Evolutionary conservation across 2,888 invertebrate genomes (phyloP), one percentile per base, ranked within the genome.

Genomic region (Drosophila anomalata): DNA sequence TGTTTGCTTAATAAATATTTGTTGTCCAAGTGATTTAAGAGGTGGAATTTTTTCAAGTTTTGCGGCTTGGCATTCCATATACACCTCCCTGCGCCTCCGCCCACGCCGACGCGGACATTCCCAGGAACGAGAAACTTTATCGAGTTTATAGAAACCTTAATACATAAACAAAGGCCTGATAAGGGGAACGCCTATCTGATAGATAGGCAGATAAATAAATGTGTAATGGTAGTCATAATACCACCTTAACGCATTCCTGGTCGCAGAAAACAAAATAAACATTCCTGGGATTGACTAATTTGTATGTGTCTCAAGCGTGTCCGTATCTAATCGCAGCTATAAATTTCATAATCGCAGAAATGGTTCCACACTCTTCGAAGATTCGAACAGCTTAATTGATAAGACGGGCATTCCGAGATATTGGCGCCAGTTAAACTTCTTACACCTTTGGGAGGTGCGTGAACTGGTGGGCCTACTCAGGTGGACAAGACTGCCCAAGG

Each of bases 161-260:
- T 36, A 44, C 53, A 33, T 46, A 63, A 65, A 53, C 63, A 63
- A 63, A 65, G 63, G 53, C 53, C 44, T n/a, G 53, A 53, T 65
- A 63, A 53, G 52, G 24, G 24, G 51, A 36, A 22, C 12, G 26
- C 29, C 65, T 53, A 63, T 63, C 44, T 17, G 65, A 47, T 63
- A 65, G 65, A 63, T 14, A 12, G 50, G 14, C 12, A 65, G 53
- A 72, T 68, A 80, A 73, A 52, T 73, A 65, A 65, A 57, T 61
- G 36, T 83, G 76, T 86, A 76, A 85, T 79, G 77, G 77, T 50
- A 39, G 66, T 58, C 55, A 66, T 79, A 85, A 75, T 62, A 53
- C 51, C 61, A 26, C 11, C 55, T 22, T 41, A 48, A 48, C 53
- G 52, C 62, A 65, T 47, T 60, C 56, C 53, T 31, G 33, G 41